Evolutionary conservation across 1,140 invertebrate genomes (phyloP), one percentile per base, ranked within the genome.

Genomic region (Drosophila mojavensis): DNA sequence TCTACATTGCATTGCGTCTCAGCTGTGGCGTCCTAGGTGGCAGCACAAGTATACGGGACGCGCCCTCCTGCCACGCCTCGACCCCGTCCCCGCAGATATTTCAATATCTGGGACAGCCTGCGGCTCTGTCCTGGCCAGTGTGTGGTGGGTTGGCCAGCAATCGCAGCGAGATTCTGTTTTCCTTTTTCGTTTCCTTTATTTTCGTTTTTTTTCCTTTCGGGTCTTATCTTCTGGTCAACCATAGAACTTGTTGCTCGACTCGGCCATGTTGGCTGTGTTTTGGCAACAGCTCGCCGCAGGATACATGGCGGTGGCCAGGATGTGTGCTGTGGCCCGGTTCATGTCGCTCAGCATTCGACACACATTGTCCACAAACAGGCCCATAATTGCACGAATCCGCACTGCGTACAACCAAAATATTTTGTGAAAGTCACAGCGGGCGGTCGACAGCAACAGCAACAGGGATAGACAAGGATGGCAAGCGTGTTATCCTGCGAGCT

Each of bases 321-420:
- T 48, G 33, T 30, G 28, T 41, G 56, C 69, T 53, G 55, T 53
- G 62, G 70, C 53, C 55, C 59, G 70, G 63, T 56, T 47, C 61
- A 47, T 65, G 73, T 79, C 70, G 54, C 63, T 56, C 58, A 70
- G 56, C 76, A 83, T 82, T 83, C 73, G 75, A 73, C 81, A 83
- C 81, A 83, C 72, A 78, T 73, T 73, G 81, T 79, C 63, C 74
- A 77, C 75, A 76, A 67, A 65, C 68, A 70, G 66, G 70, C 45
- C 70, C 75, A 81, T 85, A 86, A 85, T 85, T 85, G 82, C 82
- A 77, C 63, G 63, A 77, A 77, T 77, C 75, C 75, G 75, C 75
- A 86, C 82, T 90, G 84, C 84, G 84, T 90, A 90, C 81, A 89
- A 89, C 84, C 84, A 89, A 89, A 89, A 89, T 89, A 89, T 89